A percentile compares a stretch with the other conserved stretches of the same genome.
phyloP scores from a whole-genome alignment of 1,140 invertebrate genomes.

The Papilio xuthus region DNA sequence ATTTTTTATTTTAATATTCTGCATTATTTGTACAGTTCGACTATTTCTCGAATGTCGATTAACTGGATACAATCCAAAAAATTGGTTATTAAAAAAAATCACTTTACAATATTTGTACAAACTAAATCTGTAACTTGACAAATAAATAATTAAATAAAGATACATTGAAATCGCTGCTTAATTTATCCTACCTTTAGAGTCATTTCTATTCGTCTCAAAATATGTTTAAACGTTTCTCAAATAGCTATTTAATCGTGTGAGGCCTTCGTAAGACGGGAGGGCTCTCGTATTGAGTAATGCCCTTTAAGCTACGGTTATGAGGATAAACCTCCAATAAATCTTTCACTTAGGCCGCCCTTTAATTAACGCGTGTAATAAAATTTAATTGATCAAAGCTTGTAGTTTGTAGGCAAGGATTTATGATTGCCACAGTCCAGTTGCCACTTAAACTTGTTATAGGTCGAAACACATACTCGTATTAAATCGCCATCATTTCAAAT shows the following conservation, averaged over 20 bases:
- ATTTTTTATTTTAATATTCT: not conserved
- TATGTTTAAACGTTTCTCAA: slow-evolving; percentile 36
- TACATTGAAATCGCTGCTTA: not conserved
- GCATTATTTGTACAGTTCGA: not conserved
- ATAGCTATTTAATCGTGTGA: slow-evolving; percentile 50
- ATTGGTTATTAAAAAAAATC: too few species aligned
- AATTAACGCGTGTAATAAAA: slow-evolving; percentile 79
- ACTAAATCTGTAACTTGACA: too few species aligned
- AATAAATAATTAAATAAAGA: not conserved
- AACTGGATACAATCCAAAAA: too few species aligned
- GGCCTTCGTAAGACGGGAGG: slow-evolving; percentile 47
- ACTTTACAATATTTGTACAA: too few species aligned
- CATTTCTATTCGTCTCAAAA: not conserved
- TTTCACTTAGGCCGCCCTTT: slow-evolving; percentile 75
- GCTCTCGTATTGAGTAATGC: slow-evolving; percentile 65
- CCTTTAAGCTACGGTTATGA: slow-evolving; percentile 75
- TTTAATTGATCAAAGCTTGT: slow-evolving; percentile 77
- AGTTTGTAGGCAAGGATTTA: slow-evolving; percentile 61
- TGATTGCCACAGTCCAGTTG: slow-evolving; percentile 43
- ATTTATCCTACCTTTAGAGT: not conserved
- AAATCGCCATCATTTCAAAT: not conserved
- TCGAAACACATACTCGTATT: not conserved
- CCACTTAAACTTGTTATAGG: not conserved
- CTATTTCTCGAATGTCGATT: not conserved
- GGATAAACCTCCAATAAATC: slow-evolving; percentile 80